Conservation (phyloP, 2,888 invertebrate species). For the Dasypogon diadema region DNA sequence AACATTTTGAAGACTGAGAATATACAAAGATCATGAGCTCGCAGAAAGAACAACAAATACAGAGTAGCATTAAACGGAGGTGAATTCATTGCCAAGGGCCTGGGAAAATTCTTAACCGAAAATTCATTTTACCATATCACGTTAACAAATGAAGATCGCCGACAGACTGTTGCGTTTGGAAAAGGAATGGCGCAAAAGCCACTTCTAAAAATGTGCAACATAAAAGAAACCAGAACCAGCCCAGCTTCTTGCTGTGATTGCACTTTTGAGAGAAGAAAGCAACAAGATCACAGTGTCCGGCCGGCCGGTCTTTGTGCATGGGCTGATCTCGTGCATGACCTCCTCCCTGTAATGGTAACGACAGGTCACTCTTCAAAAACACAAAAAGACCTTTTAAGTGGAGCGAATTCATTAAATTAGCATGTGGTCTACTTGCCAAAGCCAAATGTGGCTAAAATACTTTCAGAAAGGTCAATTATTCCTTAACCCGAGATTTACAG, state of each 20-base stretch:
- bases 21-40: constrained; percentile 41
- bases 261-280: constrained; percentile 33
- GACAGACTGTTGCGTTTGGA: constrained; percentile 28
- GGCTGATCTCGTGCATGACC: constrained; percentile 12
- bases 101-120: constrained; percentile 42
- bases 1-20: neutral
- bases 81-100: constrained; percentile 15
- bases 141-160: constrained; percentile 55
- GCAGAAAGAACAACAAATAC: constrained; percentile 25
- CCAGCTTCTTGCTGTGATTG: constrained; percentile 12
- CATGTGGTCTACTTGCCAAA: constrained; percentile 34
- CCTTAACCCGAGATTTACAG: constrained; percentile 23
- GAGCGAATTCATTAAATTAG: constrained; percentile 29
- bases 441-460: neutral
- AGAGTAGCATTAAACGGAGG: neutral
- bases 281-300: constrained; percentile 20
- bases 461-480: constrained; percentile 32
- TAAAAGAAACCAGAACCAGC: constrained; percentile 34
- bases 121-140: constrained; percentile 54
- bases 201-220: constrained; percentile 6
- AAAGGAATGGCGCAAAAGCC: constrained; percentile 28
- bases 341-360: constrained; percentile 7
- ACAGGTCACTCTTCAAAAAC: constrained; percentile 18
- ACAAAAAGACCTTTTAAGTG: constrained; percentile 11
- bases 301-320: neutral